Conservation (phyloP, 2,113 vertebrate genomes). For the Seriola dumerili region DNA sequence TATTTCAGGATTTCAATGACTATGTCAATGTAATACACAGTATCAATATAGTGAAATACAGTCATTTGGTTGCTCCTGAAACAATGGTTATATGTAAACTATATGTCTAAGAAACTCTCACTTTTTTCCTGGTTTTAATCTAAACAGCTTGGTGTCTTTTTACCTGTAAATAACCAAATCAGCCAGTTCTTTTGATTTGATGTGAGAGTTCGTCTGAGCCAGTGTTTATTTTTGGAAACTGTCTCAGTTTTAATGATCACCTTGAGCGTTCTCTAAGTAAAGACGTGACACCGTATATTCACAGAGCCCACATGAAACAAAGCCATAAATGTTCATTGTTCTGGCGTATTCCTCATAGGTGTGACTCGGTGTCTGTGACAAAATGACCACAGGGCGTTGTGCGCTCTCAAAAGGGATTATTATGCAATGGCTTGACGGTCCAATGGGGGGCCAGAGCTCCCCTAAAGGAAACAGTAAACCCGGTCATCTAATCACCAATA, state of each 20-base stretch:
- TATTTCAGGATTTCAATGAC: too few species aligned
- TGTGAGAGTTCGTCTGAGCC: neutral
- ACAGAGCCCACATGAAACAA: slow-evolving; percentile 42
- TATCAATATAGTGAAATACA: too few species aligned
- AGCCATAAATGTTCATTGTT: slow-evolving; percentile 50
- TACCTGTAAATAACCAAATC: neutral
- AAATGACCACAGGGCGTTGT: slow-evolving; percentile 48
- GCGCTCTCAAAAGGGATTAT: slow-evolving; percentile 48
- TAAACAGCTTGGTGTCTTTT: neutral
- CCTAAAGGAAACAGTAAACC: slow-evolving; percentile 60
- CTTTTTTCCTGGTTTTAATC: too few species aligned
- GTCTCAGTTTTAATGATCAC: slow-evolving; percentile 56
- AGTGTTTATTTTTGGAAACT: slow-evolving; percentile 56
- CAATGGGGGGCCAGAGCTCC: slow-evolving; percentile 29
- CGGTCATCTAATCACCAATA: slow-evolving; percentile 53
- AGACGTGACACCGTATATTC: slow-evolving; percentile 20
- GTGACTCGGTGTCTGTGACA: slow-evolving; percentile 64
- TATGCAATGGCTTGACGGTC: slow-evolving; percentile 44
- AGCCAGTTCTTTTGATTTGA: neutral
- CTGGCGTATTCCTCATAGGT: slow-evolving; percentile 35
- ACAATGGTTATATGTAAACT: neutral
- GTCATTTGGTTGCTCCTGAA: neutral
- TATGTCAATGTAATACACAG: too few species aligned
- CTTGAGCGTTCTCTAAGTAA: slow-evolving; percentile 8
- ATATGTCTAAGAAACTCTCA: too few species aligned